phyloP scores from a whole-genome alignment of 2,797 vertebrate genomes.

The Catamblyrhynchus diadema region DNA sequence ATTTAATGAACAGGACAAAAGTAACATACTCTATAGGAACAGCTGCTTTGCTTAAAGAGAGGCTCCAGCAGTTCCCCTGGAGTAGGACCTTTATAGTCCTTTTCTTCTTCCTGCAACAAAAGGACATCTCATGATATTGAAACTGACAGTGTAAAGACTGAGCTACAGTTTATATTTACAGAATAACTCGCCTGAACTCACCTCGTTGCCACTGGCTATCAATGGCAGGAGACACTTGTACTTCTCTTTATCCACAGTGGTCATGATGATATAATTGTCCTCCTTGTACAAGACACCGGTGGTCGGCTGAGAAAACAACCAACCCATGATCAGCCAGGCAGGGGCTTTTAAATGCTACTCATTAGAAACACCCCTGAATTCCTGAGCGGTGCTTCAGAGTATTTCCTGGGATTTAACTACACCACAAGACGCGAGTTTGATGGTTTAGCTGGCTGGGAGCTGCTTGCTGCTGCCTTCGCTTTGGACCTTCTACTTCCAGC shows the following conservation, averaged over 20 bases:
- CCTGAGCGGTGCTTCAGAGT: not conserved
- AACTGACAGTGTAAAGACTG: not conserved
- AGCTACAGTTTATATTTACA: not conserved
- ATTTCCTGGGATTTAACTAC: not conserved
- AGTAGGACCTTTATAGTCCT: slow-evolving; percentile 85
- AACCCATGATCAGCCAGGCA: not conserved
- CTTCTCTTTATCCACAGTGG: slow-evolving; percentile 92
- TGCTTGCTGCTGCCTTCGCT: not conserved
- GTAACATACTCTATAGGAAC: slow-evolving; percentile 91
- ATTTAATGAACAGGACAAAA: not conserved
- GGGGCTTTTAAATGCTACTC: not conserved
- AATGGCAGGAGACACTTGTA: slow-evolving; percentile 95
- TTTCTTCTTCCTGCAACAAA: slow-evolving; percentile 83
- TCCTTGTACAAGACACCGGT: slow-evolving; percentile 90
- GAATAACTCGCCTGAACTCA: slow-evolving; percentile 47
- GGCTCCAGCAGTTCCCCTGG: slow-evolving; percentile 88
- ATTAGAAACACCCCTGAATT: not conserved
- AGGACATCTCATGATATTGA: not conserved
- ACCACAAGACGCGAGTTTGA: no score
- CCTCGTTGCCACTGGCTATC: slow-evolving; percentile 84
- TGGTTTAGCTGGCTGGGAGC: not conserved
- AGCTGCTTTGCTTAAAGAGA: slow-evolving; percentile 96
- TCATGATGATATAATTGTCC: slow-evolving; percentile 97
- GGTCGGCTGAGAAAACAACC: slow-evolving; percentile 79
- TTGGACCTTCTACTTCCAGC: not conserved